Conservation (phyloP, 1,140 invertebrate genomes). For the Plectrocnemia conspersa region DNA sequence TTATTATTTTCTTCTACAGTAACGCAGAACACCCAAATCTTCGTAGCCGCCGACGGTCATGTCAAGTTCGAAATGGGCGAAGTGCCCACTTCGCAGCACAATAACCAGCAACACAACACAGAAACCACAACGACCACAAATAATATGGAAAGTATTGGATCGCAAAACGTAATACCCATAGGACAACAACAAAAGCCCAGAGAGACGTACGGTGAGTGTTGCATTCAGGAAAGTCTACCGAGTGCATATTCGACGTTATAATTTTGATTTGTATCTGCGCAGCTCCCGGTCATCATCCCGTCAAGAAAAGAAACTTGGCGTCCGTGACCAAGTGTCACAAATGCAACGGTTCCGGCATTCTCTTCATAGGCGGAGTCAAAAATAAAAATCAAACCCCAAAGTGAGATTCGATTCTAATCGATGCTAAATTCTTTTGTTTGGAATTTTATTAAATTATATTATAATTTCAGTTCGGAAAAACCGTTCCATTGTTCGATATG, state of each 20-base stretch:
- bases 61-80: slow-evolving; percentile 53
- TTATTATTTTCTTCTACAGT: slow-evolving; percentile 37
- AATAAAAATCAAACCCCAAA: slow-evolving; percentile 45
- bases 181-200: slow-evolving; percentile 43
- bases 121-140: slow-evolving; percentile 34
- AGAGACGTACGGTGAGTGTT: slow-evolving; percentile 7
- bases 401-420: slow-evolving; percentile 10
- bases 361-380: slow-evolving; percentile 66
- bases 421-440: not conserved
- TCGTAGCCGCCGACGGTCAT: slow-evolving; percentile 59
- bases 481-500: slow-evolving; percentile 84
- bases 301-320: slow-evolving; percentile 74
- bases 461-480: slow-evolving; percentile 59
- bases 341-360: slow-evolving; percentile 80
- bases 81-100: slow-evolving; percentile 41
- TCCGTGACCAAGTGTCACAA: slow-evolving; percentile 82
- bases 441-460: slow-evolving; percentile 1
- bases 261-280: slow-evolving; percentile 6
- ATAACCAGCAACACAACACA: slow-evolving; percentile 36
- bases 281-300: slow-evolving; percentile 69
- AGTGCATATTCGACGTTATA: not conserved
- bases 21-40: slow-evolving; percentile 55
- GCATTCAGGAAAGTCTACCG: not conserved
- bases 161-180: slow-evolving; percentile 48
- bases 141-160: slow-evolving; percentile 42